Conservation (phyloP, 64 coral and sea anemone genomes). For the Anthopleura sola region DNA sequence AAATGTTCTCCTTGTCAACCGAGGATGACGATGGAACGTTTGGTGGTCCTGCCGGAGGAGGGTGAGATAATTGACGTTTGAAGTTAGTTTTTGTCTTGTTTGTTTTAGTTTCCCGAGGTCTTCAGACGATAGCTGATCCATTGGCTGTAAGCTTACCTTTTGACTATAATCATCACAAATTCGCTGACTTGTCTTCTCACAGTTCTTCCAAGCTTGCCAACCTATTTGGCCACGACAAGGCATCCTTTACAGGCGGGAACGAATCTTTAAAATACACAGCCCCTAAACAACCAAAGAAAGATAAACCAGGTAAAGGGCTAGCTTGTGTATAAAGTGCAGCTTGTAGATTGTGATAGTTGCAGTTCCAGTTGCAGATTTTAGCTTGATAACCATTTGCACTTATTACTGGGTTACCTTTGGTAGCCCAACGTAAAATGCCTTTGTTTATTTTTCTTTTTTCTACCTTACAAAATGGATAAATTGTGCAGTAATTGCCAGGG, state of each 20-base stretch:
- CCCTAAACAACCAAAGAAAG: conserved; percentile 95
- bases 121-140: neutral
- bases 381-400: too few relatives aligned
- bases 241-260: conserved; percentile 82
- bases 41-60: conserved; percentile 51
- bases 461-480: too few relatives aligned
- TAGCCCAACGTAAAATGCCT: too few relatives aligned
- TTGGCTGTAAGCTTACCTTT: neutral
- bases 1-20: conserved; percentile 74
- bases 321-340: too few relatives aligned
- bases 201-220: conserved; percentile 88
- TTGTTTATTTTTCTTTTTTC: too few relatives aligned
- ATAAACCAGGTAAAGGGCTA: conserved; percentile 76
- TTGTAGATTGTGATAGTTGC: too few relatives aligned
- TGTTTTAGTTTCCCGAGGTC: neutral
- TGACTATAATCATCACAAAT: too few relatives aligned
- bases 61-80: conserved; percentile 28
- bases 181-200: neutral
- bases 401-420: too few relatives aligned
- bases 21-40: conserved; percentile 89
- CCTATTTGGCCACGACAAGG: conserved; percentile 87
- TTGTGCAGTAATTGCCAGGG: too few relatives aligned
- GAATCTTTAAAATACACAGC: conserved; percentile 96
- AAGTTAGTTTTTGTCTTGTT: conserved; percentile 16
- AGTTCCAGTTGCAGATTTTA: too few relatives aligned